Conservation (phyloP, 2,888 invertebrate genomes). For the Ornithoptera alexandrae region DNA sequence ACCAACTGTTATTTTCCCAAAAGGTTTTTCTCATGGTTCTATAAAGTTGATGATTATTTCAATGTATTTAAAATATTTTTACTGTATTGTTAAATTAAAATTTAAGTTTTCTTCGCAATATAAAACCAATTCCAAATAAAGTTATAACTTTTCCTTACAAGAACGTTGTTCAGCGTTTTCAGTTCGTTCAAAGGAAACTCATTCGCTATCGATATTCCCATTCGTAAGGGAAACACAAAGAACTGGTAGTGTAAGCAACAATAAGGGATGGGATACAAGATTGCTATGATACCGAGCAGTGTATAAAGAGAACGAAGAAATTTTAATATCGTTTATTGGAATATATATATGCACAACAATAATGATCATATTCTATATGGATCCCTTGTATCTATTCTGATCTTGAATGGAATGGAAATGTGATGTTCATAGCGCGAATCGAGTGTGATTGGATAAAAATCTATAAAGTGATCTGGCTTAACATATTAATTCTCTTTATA, state of each 20-base stretch:
- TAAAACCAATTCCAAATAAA: neutral
- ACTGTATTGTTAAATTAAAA: neutral
- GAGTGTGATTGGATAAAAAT: no score
- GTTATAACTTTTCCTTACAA: constrained; percentile 7
- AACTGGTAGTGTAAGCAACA: constrained; percentile 17
- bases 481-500: no score
- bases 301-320: constrained; percentile 2
- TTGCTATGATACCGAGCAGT: constrained; percentile 16
- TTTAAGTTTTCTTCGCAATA: neutral
- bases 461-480: no score
- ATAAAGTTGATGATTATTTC: no score
- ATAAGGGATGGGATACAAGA: constrained; percentile 7
- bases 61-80: no score
- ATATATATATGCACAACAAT: constrained; percentile 1
- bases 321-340: constrained; percentile 22
- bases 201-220: constrained; percentile 6
- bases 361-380: neutral
- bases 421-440: neutral
- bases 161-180: constrained; percentile 3
- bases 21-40: no score
- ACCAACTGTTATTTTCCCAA: no score
- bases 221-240: constrained; percentile 17
- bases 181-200: constrained; percentile 10
- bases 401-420: neutral
- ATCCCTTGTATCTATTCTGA: neutral